Evolutionary conservation across 2,113 vertebrate species (phyloP).

Genomic region (Miniopterus natalensis): DNA sequence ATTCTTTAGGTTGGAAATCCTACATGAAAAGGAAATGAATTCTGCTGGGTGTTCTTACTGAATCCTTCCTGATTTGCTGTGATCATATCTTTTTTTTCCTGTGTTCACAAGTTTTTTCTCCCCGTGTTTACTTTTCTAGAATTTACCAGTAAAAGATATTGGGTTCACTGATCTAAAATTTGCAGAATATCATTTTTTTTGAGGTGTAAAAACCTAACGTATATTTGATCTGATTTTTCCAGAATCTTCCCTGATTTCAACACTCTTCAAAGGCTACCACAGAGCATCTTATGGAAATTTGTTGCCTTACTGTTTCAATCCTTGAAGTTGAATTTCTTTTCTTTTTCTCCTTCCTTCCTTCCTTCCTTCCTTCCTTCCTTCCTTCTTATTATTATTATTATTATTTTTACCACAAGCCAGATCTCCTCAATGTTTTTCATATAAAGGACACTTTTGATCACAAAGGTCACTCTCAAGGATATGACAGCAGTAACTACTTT

Average conservation of each 20-base stretch:
- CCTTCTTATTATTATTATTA: not conserved
- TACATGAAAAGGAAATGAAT: constrained; percentile 21
- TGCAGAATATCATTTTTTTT: not conserved
- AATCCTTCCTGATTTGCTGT: not conserved
- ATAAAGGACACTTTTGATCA: constrained; percentile 8
- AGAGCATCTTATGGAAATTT: not conserved
- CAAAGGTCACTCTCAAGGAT: not conserved
- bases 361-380: no score
- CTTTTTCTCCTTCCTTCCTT: no score
- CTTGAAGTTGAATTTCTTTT: not conserved
- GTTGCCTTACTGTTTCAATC: not conserved
- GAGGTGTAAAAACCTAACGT: not conserved
- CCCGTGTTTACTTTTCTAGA: constrained; percentile 17
- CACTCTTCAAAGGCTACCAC: not conserved
- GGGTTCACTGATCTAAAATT: not conserved
- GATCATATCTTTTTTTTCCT: not conserved
- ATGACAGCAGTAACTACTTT: not conserved
- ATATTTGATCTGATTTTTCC: not conserved
- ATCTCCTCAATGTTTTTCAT: constrained; percentile 26
- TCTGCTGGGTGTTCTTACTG: not conserved
- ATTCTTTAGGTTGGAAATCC: not conserved
- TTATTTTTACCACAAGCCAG: not conserved
- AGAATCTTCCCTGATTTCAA: not conserved
- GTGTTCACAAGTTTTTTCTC: not conserved
- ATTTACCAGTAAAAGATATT: not conserved